Base-by-base conservation (phyloP, 2,113 vertebrate genomes). In the Saccopteryx bilineata region DNA sequence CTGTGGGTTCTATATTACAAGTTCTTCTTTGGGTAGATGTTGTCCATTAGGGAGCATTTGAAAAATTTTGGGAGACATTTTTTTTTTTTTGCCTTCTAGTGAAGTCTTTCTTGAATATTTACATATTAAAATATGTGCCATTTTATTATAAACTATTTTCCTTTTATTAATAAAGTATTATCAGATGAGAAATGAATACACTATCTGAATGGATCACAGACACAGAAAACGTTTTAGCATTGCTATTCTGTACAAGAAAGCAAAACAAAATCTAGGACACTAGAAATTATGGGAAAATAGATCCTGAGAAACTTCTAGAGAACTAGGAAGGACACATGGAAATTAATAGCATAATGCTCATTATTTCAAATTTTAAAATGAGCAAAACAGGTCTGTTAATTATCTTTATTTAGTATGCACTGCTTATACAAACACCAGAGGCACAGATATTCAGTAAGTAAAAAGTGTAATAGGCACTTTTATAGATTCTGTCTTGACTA, bases 111-210 rank as follows among this genome's bases (percentile, higher is more conserved):
- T 8, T 74, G 66, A 86, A 18, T 6, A 60, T 33, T 81, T 79
- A 71, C 26, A 90, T 84, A 60, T 17, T 87, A 48, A 96, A 94
- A 78, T 80, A 33, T 14, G 54, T 90, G 39, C 50, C 80, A 75
- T 85, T 61, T 84, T 87, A 75, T 71, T 93, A 75, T 76, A 80
- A 94, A 83, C 19, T 79, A 65, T 60, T 82, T 95, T 93, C 24
- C 31, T 92, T 89, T 96, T 90, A 75, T 54, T 80, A 60, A 84
- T 46, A 81, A 90, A n/a, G 19, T 17, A 81, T 87, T 84, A 95
- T 88, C 66, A 92, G 69, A 87, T 91, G 84, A 91, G 39, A 95
- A 87, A n/a, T 52, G 14, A 87, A 15, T 46, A 61, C 31, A 85
- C 31, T 24, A 74, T 82, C 65, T 93, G 83, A 65, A 87, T 80